These are phyloP conservation scores for Melanargia galathea DNA, from an alignment of 2,888 invertebrate genomes.

Conservation along the genomic window DNA sequence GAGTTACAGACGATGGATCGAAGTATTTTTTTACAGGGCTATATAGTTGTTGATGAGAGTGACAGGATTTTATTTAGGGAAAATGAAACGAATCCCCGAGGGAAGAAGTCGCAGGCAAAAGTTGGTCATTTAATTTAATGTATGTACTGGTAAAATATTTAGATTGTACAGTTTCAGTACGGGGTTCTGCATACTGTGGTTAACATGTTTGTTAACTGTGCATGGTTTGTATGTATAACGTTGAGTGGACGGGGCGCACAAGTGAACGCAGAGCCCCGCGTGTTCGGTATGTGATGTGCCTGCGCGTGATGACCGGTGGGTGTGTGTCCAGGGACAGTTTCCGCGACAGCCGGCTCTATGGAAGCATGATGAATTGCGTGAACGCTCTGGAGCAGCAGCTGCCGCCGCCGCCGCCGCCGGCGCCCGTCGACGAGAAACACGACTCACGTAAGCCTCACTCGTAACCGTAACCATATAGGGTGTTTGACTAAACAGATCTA, in stretches of 20 bases:
- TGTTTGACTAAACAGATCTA: conserved; percentile 11
- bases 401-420: conserved; percentile 84
- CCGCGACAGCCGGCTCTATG: conserved; percentile 94
- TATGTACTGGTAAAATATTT: too few relatives aligned
- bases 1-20: too few relatives aligned
- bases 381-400: conserved; percentile 95
- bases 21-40: too few relatives aligned
- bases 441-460: conserved; percentile 71
- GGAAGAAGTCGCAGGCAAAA: too few relatives aligned
- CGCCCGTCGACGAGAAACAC: conserved; percentile 76
- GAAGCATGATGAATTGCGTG: conserved; percentile 98
- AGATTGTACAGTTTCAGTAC: too few relatives aligned
- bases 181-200: background rate
- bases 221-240: background rate
- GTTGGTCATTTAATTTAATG: too few relatives aligned
- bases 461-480: conserved; percentile 9
- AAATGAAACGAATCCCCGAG: too few relatives aligned
- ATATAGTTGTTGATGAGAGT: too few relatives aligned
- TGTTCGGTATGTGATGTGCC: too few relatives aligned
- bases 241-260: background rate
- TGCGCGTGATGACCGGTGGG: conserved; percentile 38
- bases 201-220: background rate
- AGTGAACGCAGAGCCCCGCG: background rate
- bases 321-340: conserved; percentile 88
- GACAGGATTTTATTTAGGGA: too few relatives aligned